These are phyloP conservation scores for Hormiphora californensis DNA, from an alignment of 37 sponge, comb jelly and placozoan species.

Conservation along the genomic window DNA sequence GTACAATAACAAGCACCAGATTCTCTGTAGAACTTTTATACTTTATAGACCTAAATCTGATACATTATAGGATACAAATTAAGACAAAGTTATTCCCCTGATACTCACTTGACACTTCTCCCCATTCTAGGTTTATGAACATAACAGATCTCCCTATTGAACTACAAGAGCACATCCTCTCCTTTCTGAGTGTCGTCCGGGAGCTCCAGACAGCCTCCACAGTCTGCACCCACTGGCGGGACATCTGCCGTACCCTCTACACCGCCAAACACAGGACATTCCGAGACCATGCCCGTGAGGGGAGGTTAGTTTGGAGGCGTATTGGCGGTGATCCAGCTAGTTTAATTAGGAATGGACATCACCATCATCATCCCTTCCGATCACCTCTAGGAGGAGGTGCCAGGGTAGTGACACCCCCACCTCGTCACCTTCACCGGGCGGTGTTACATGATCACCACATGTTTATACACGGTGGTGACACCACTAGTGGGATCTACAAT, in stretches of 20 bases:
- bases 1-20: too few species aligned
- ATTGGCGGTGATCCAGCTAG: background rate
- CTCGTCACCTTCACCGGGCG: background rate
- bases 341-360: too few species aligned
- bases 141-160: background rate
- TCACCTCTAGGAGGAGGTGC: background rate
- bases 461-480: constrained; percentile 26
- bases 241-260: background rate
- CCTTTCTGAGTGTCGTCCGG: background rate
- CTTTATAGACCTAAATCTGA: too few species aligned
- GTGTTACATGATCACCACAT: background rate
- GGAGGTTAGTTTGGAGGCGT: constrained; percentile 28
- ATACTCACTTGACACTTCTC: too few species aligned
- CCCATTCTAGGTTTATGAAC: too few species aligned
- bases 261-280: background rate
- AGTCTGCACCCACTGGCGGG: constrained; percentile 8
- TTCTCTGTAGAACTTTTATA: too few species aligned
- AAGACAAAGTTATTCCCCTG: too few species aligned
- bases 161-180: constrained; percentile 2
- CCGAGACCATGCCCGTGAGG: background rate
- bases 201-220: constrained; percentile 7
- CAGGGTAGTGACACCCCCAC: background rate
- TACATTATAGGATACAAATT: too few species aligned
- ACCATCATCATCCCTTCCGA: too few species aligned
- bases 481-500: background rate